Percentiles rank a stretch among this genome's conserved stretches.
phyloP scores from a whole-genome alignment of 2,113 vertebrate species.

The Microtus ochrogaster region DNA sequence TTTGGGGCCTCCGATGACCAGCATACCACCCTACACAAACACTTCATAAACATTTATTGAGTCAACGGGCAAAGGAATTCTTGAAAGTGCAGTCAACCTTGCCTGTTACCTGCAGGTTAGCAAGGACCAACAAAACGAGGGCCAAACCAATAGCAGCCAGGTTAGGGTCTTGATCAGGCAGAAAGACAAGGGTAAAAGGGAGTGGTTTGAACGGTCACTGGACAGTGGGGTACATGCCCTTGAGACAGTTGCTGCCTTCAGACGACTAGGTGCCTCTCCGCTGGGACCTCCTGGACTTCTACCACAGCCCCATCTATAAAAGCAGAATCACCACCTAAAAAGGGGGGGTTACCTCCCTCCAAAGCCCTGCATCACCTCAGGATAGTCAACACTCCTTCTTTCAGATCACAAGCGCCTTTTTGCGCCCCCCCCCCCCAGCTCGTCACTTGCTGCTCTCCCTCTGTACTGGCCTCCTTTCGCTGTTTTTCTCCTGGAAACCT shows the following conservation, averaged over 20 bases:
- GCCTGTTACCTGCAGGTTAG: not conserved
- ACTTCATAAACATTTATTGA: not conserved
- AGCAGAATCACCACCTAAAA: not conserved
- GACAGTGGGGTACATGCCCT: not conserved
- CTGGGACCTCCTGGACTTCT: not conserved
- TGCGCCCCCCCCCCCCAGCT: not conserved
- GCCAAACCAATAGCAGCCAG: not conserved
- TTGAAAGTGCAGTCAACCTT: slow-evolving; percentile 1
- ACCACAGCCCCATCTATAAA: not conserved
- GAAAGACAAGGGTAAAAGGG: rapidly evolving
- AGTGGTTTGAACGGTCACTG: not conserved
- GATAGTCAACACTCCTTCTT: not conserved
- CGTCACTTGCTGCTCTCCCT: not conserved
- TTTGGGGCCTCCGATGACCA: not conserved
- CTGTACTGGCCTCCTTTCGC: not conserved
- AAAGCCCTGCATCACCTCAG: not conserved
- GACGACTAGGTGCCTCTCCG: not conserved
- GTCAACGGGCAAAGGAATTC: not conserved
- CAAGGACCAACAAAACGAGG: not conserved
- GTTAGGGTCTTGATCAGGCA: not conserved
- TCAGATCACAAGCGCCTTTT: not conserved
- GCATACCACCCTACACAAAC: not conserved
- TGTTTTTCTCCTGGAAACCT: not conserved
- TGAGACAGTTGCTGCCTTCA: not conserved
- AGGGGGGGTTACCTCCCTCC: not conserved